phyloP scores from a whole-genome alignment of 92 coral and sea anemone species.

The Isaurus tuberculatus region DNA sequence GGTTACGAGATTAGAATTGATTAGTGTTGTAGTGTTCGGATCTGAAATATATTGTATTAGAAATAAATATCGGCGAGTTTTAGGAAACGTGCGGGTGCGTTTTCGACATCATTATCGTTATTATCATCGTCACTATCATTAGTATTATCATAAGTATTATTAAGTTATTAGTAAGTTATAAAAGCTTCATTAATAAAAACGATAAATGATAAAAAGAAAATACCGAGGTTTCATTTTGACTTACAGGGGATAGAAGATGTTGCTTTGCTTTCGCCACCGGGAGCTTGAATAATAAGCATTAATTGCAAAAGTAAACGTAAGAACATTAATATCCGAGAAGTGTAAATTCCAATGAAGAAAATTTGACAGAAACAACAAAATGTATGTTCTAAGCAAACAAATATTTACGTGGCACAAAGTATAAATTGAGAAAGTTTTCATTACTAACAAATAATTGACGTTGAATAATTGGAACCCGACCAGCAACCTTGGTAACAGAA shows the following conservation, averaged over 20 bases:
- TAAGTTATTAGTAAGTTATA: background rate
- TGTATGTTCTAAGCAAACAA: background rate
- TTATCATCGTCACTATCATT: no score
- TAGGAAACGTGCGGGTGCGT: no score
- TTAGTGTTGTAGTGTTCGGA: no score
- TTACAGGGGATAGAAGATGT: background rate
- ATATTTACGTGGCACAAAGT: background rate
- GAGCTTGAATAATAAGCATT: background rate
- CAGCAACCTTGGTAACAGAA: constrained; percentile 20
- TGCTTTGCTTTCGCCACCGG: constrained; percentile 8
- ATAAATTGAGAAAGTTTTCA: background rate
- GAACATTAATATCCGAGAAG: background rate
- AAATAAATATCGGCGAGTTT: no score
- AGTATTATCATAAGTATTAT: background rate
- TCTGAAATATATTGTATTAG: no score
- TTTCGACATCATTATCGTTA: no score
- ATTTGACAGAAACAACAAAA: background rate
- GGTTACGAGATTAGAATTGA: no score
- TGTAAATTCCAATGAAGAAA: background rate
- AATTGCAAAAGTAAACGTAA: no score
- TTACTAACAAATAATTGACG: constrained; percentile 25
- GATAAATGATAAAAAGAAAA: no score
- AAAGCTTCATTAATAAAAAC: no score
- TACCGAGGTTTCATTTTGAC: no score
- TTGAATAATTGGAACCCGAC: constrained; percentile 1